phyloP scores from a whole-genome alignment of 2,113 vertebrate species.

The Polypterus senegalus region DNA sequence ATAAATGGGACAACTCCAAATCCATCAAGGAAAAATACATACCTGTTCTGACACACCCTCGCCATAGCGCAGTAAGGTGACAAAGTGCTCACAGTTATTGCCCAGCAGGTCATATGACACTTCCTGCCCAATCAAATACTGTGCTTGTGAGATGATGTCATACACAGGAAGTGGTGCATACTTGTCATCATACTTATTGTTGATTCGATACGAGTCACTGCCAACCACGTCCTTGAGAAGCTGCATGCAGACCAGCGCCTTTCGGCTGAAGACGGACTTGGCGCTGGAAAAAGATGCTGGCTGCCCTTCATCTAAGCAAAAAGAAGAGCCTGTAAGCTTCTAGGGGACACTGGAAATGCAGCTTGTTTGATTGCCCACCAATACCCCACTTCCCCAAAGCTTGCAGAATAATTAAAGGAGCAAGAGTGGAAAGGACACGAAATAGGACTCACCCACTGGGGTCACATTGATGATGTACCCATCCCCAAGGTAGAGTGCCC shows the following conservation, averaged over 20 bases:
- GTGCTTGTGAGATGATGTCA: conserved; percentile 64
- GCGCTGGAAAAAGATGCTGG: conserved; percentile 54
- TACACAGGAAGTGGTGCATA: conserved; percentile 52
- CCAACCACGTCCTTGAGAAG: conserved; percentile 77
- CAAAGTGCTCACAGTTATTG: conserved; percentile 91
- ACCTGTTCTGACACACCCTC: conserved; percentile 77
- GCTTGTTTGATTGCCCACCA: no score
- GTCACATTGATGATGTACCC: conserved; percentile 65
- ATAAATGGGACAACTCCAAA: not conserved
- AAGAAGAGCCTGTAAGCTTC: not conserved
- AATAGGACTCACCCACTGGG: conserved; percentile 58
- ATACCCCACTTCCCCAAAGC: no score
- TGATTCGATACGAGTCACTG: conserved; percentile 59
- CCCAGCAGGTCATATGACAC: conserved; percentile 71
- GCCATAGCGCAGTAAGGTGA: conserved; percentile 75
- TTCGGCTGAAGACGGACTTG: conserved; percentile 74
- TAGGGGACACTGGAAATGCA: no score
- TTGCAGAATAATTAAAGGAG: no score
- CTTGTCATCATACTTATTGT: conserved; percentile 78
- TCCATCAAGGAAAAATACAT: no score
- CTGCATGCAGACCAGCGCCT: conserved; percentile 80
- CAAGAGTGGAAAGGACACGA: no score
- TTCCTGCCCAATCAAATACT: conserved; percentile 61
- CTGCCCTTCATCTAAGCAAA: conserved; percentile 52
- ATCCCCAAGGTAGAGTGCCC: conserved; percentile 67